Conservation (phyloP, 2,113 vertebrate genomes). For the Mugil cephalus region DNA sequence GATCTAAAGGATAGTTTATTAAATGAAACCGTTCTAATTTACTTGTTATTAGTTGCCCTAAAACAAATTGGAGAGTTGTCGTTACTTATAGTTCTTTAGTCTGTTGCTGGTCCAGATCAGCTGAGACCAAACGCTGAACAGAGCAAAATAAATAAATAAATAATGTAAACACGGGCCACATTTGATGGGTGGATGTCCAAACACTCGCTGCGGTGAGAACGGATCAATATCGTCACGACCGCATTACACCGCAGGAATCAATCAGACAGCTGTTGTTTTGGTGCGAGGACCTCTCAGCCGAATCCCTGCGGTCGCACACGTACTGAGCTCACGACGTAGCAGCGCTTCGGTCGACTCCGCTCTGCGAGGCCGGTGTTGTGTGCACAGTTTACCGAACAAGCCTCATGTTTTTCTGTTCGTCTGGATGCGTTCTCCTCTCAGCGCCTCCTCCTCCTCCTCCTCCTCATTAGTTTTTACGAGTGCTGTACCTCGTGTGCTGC, state of each 20-base stretch:
- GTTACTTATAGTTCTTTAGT: too few relatives aligned
- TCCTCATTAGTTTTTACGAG: conserved; percentile 39
- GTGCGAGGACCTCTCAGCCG: conserved; percentile 5
- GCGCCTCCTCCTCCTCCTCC: not conserved
- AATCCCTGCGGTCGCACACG: accelerated
- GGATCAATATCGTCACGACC: not conserved
- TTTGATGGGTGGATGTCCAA: not conserved
- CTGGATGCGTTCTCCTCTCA: not conserved
- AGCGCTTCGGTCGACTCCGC: not conserved
- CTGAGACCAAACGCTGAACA: too few relatives aligned
- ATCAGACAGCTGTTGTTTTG: conserved; percentile 15
- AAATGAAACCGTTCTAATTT: too few relatives aligned
- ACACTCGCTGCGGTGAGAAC: not conserved
- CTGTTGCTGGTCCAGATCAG: too few relatives aligned
- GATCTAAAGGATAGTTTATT: too few relatives aligned
- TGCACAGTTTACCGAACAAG: not conserved
- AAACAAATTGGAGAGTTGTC: too few relatives aligned
- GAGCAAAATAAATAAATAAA: too few relatives aligned
- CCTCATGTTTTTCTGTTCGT: conserved; percentile 19
- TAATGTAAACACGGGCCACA: not conserved
- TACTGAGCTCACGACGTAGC: not conserved
- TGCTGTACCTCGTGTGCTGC: conserved; percentile 21
- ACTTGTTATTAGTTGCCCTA: too few relatives aligned
- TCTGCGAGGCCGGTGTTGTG: not conserved
- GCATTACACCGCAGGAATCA: conserved; percentile 4